A percentile compares a stretch with the other conserved stretches of the same genome.
These are phyloP conservation scores for Leucophenga montana DNA, from an alignment of 2,888 invertebrate genomes.

Conservation along the genomic window DNA sequence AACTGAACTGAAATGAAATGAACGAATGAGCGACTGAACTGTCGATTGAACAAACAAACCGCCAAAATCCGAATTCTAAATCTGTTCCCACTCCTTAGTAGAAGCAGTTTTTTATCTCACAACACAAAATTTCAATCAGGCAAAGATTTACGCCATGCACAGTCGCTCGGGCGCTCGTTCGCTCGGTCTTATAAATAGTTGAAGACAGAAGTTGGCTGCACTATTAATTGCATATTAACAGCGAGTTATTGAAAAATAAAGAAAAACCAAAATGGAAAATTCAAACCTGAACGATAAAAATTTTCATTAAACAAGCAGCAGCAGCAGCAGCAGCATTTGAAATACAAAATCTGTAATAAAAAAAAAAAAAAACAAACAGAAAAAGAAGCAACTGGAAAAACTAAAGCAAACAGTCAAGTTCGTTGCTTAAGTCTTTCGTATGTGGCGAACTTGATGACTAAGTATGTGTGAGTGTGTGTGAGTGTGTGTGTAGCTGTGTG, in stretches of 20 bases:
- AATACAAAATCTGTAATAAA: too few relatives aligned
- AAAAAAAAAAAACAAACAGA: slow-evolving; percentile 2
- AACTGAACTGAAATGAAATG: background rate
- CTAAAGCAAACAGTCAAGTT: slow-evolving; percentile 5
- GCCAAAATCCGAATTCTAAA: slow-evolving; percentile 13
- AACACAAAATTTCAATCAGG: slow-evolving; percentile 26
- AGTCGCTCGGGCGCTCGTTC: background rate
- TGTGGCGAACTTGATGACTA: background rate
- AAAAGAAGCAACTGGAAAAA: slow-evolving; percentile 9
- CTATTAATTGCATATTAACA: slow-evolving; percentile 29
- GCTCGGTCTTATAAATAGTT: background rate
- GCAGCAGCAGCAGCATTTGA: too few relatives aligned
- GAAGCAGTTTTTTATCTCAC: background rate
- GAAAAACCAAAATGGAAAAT: background rate
- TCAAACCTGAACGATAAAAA: slow-evolving; percentile 19
- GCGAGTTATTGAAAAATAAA: slow-evolving; percentile 13
- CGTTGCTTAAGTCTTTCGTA: slow-evolving; percentile 4
- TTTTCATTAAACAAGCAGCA: slow-evolving; percentile 23
- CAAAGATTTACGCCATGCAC: slow-evolving; percentile 15
- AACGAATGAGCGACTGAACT: too few relatives aligned
- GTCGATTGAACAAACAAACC: too few relatives aligned
- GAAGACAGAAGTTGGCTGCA: background rate
- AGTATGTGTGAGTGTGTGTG: background rate
- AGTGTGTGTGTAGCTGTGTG: background rate
- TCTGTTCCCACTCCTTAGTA: slow-evolving; percentile 12